Base-by-base conservation (phyloP, 2,113 vertebrate species). In the Atlantisia rogersi region DNA sequence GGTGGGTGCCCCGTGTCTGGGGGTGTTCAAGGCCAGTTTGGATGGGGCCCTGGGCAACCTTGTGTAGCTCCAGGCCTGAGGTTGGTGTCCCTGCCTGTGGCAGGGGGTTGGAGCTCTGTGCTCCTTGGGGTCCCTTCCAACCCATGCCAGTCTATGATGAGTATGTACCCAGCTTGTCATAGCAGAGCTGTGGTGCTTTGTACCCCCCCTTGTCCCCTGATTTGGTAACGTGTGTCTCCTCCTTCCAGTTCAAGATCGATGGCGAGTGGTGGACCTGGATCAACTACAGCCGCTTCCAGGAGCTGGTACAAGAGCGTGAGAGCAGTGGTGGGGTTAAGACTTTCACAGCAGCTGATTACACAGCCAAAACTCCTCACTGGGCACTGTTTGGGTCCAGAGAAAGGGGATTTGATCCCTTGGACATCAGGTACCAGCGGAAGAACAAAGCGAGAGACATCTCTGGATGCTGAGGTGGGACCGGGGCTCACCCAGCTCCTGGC, bases 261-360 rank as follows among this genome's bases (percentile, higher is more conserved):
- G 98, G 98, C 0, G 98, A 99, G 85, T 99, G 99, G 99, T 98
- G 98, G 98, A 99, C 99, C 0, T 99, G 99, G 99, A 99, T 99
- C 2, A 90, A 99, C 97, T 99, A 99, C 7, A 92, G 97, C 39
- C 97, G 98, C 16, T 99, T 99, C 97, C 99, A 99, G 95, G 97
- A 98, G 75, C 98, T 99, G 65, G 92, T 98, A 59, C 94, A 52
- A 82, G 96, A 91, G 13, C 97, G 98, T 1, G 97, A 98, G 60
- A 96, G 91, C 12, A 99, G 98, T 0, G 88, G 96, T 0, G 98
- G 98, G 6, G 74, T 88, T 65, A 86, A 64, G 88, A 97, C 89
- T 22, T 99, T 99, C 98, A 97, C 99, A 0, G 97, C 99, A 0
- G n/a, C 97, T 11, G 99, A 99, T 90, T 99, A 99, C 65, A 53